Base-by-base conservation (phyloP, 2,797 vertebrate genomes). In the Cirrhinus mrigala region DNA sequence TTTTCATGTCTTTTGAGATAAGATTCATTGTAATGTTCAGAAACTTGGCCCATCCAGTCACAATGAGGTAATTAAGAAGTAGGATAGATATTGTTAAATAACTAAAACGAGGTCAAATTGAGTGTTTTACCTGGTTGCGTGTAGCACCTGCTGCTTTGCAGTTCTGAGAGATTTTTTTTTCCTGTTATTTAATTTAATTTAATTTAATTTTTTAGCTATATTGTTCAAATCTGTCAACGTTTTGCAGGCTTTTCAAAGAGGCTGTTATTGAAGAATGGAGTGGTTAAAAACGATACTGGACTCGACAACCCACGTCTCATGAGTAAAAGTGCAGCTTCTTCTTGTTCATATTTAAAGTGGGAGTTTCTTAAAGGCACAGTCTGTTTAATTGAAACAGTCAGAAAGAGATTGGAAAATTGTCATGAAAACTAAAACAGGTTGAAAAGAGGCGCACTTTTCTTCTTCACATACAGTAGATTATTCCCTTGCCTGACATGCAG, bases 401-500 rank as follows among this genome's bases (percentile, higher is more conserved):
- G 56, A 78, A 60, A 78, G 56, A 62, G 9, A 40, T 60, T 44
- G n/a, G 29, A 62, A 78, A 78, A 24, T 46, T 44, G 40, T 46
- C 56, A 62, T 27, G 33, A 44, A 58, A 62, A 62, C 40, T 62
- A 29, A 46, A 46, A 79, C 56, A 60, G 44, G 48, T 70, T 85
- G 70, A 88, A 86, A 88, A 82, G 73, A 68, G 81, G 73, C 75
- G 58, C 33, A 66, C 74, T 83, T 81, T 81, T 74, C n/a, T 60
- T 44, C 62, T 33, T 54, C 54, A 82, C 58, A 64, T 46, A 68
- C 64, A 68, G 64, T 68, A 40, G 74, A 79, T 86, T 75, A 80
- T 66, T 85, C 66, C 73, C 87, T 87, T 87, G 82, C 88, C 83
- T 90, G 86, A 82, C 62, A 50, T 71, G 66, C 56, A 40, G 48